Base-by-base conservation (phyloP, 2,113 vertebrate species). In the Craseonycteris thonglongyai region DNA sequence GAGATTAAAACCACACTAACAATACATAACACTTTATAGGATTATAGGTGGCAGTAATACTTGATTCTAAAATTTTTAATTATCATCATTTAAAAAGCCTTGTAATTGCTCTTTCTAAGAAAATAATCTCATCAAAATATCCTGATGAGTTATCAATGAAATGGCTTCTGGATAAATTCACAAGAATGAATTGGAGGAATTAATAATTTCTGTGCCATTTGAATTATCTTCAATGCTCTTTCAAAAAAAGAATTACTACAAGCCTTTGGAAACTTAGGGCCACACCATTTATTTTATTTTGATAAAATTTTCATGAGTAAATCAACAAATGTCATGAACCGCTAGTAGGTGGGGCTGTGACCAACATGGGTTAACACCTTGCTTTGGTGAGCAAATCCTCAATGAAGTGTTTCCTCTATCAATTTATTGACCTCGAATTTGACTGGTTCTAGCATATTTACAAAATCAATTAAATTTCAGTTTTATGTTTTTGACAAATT, bases 51-150 rank as follows among this genome's bases (percentile, higher is more conserved):
- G n/a, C 68, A 69, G 12, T 47, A 26, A 65, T 54, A 18, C 6
- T 80, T n/a, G 2, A 2, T 33, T 58, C 24, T 75, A 65, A 3
- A 12, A 22, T 79, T 88, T 42, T 24, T 19, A 42, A 75, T 49
- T 9, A 54, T 35, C 26, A 9, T 80, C 28, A 56, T 75, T 71
- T 94, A 12, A 42, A 88, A 72, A 74, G 14, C 2, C 72, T 83
- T 84, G 0, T 21, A 69, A 51, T 84, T 80, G 15, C 13, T 83
- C 14, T 69, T 63, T 72, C 28, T 72, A 76, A 74, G 76, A 88
- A 71, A 84, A 63, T 9, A 54, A 38, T 93, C 6, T 79, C 24
- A 56, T 21, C 49, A 90, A 83, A 93, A 56, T 80, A 51, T n/a
- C 15, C 56, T 35, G 33, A 26, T 82, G 28, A 21, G 21, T n/a